phyloP scores from a whole-genome alignment of 1,140 invertebrate species.

The Helicoverpa zea region DNA sequence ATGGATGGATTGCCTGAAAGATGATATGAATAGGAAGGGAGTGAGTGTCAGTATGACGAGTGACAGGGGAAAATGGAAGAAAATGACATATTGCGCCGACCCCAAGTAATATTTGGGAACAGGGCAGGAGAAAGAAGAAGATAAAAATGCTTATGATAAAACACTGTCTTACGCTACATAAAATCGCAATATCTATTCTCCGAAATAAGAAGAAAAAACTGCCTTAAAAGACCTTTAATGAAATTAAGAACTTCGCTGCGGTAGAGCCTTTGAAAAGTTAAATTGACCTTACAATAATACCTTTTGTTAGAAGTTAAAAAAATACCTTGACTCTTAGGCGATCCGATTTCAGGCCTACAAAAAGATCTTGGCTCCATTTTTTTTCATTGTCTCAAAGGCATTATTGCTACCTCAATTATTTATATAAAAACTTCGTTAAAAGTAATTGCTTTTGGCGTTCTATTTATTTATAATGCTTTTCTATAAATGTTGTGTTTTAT shows the following conservation, averaged over 20 bases:
- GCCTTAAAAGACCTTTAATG: constrained; percentile 26
- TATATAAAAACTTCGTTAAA: constrained; percentile 41
- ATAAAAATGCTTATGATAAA: neutral
- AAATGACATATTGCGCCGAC: too few species aligned
- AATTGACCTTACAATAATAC: constrained; percentile 76
- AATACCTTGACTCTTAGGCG: constrained; percentile 54
- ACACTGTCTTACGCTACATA: neutral
- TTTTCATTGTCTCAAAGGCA: constrained; percentile 69
- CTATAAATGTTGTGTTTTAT: neutral
- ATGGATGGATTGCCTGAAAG: too few species aligned
- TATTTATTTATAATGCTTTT: constrained; percentile 10
- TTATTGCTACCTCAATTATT: constrained; percentile 59
- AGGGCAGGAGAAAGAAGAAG: too few species aligned
- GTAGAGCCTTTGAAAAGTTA: constrained; percentile 72
- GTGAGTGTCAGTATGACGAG: too few species aligned
- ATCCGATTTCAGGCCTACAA: constrained; percentile 53
- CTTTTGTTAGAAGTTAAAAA: constrained; percentile 68
- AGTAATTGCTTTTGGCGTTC: constrained; percentile 12
- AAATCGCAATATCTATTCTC: neutral
- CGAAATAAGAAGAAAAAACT: constrained; percentile 22
- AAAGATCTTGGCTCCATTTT: constrained; percentile 49
- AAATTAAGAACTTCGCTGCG: constrained; percentile 55
- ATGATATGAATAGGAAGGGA: too few species aligned
- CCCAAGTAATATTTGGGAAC: too few species aligned
- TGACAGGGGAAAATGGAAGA: too few species aligned